phyloP scores from a whole-genome alignment of 2,888 invertebrate genomes.

The Autographa gamma region DNA sequence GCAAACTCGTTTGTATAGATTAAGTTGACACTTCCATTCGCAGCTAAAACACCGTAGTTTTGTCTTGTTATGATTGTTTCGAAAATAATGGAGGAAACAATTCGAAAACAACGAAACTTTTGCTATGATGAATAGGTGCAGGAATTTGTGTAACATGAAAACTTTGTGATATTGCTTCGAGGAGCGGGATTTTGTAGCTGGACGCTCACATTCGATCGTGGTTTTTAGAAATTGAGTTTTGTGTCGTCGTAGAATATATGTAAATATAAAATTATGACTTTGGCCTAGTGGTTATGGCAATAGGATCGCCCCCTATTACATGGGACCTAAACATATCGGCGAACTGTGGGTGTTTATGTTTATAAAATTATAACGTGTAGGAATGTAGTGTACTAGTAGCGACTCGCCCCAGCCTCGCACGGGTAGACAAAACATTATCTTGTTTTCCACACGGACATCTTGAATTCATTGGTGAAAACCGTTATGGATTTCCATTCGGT shows the following conservation, averaged over 20 bases:
- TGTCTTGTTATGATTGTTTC: slow-evolving; percentile 66
- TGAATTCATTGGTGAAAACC: too few relatives aligned
- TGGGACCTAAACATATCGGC: too few relatives aligned
- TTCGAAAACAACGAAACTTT: slow-evolving; percentile 42
- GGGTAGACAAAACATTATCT: too few relatives aligned
- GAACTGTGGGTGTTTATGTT: too few relatives aligned
- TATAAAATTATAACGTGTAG: neutral
- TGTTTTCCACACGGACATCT: too few relatives aligned
- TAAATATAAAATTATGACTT: neutral
- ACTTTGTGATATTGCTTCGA: slow-evolving; percentile 2
- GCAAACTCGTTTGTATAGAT: slow-evolving; percentile 66
- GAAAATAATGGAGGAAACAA: slow-evolving; percentile 51
- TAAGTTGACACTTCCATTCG: slow-evolving; percentile 70
- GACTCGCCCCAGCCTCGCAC: too few relatives aligned
- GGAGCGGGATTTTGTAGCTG: neutral
- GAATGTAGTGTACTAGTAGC: too few relatives aligned
- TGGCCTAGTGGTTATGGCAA: too few relatives aligned
- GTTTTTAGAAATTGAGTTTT: neutral
- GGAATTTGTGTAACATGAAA: slow-evolving; percentile 23
- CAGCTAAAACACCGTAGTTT: slow-evolving; percentile 59
- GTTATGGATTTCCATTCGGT: too few relatives aligned
- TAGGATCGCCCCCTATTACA: too few relatives aligned
- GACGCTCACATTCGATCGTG: too few relatives aligned
- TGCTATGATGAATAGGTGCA: slow-evolving; percentile 54
- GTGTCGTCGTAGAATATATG: neutral